Evolutionary conservation across 2,113 vertebrate genomes (phyloP), one percentile per base, ranked within the genome.

Genomic region (Proteles cristata): DNA sequence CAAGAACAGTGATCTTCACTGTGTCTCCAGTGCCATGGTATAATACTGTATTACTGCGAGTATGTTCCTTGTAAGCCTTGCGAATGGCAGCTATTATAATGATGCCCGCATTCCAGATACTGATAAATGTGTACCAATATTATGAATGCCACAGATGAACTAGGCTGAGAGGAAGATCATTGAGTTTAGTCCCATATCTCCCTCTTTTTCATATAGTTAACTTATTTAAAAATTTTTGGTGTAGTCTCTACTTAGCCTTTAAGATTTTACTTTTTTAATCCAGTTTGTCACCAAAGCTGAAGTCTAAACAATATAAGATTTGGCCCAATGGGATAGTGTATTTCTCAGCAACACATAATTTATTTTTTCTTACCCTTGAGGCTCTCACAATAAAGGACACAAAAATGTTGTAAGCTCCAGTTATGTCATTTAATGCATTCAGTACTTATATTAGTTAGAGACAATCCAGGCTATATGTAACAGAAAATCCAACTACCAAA

Each of bases 161-260:
- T 45, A 53, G n/a, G 11, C 43, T 23, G 33, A 69, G 77, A 85
- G 25, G 53, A 97, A 90, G 39, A 55, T 16, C 43, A 50, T 9
- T 26, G 1, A 55, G 1, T 63, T 93, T 58, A 58, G 7, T 58
- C 5, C 2, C 33, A 33, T 11, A 1, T 63, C 23, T 84, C 76
- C 7, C 8, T 91, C 39, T 84, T 79, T 39, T 4, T 95, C 14
- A 28, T 50, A 84, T 31, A 63, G 73, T 53, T 19, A 71, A 69
- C 23, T 77, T 90, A 81, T 61, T 74, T 89, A 63, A 33, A 94
- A 95, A 82, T 21, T 94, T 87, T 43, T 65, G 74, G 58, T 48
- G 2, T 85, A 35, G 58, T 6, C 39, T 89, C 10, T 35, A 55
- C 5, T 68, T 74, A 85, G 33, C 23, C 53, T 84, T 74, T 77